Base-by-base conservation (phyloP, 1,140 invertebrate species). In the Neodiprion virginianus region DNA sequence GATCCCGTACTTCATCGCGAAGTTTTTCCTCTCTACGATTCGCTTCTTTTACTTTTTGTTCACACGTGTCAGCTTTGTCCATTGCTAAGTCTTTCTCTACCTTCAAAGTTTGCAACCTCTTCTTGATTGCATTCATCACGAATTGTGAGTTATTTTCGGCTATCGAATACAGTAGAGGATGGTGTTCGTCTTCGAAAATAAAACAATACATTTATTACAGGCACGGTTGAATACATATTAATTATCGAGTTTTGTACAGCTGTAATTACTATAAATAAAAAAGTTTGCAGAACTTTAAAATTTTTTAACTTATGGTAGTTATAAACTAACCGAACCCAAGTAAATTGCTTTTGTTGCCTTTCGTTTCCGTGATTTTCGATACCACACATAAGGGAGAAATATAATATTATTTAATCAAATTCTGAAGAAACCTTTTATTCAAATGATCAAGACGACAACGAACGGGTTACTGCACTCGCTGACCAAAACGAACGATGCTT, bases 91-190 rank as follows among this genome's bases (percentile, higher is more conserved):
- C 94, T 89, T 94, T 95, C 86, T 95, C 94, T 84, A 94, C 89
- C 88, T 94, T 95, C 90, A 95, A 91, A 74, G 91, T 92, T 85
- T 94, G 92, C 91, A 95, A 92, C 88, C 94, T 94, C 89, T 95
- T 95, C 90, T 95, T 95, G 88, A 95, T 95, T 79, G 93, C 93
- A 87, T 95, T 94, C 94, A 95, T 95, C 73, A 80, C 87, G 81
- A 76, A 72, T 74, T 72, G 12, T 71, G n/a, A 11, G 11, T 9
- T n/a, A n/a, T 61, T 61, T 61, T 61, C 53, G n/a, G 11, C 8
- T 8, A n/a, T 61, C 53, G 53, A 1, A 61, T 40, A 40, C 11
- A 61, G 53, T 61, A 61, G 53, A 61, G 53, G 11, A 8, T 61
- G 11, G 53, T 61, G 11, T 40, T 3, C 28, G 28, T 91, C 90